Percentiles rank a stretch among this genome's conserved stretches.
These are phyloP conservation scores for Pilophorus perplexus DNA, from an alignment of 2,888 invertebrate species.

Conservation along the genomic window DNA sequence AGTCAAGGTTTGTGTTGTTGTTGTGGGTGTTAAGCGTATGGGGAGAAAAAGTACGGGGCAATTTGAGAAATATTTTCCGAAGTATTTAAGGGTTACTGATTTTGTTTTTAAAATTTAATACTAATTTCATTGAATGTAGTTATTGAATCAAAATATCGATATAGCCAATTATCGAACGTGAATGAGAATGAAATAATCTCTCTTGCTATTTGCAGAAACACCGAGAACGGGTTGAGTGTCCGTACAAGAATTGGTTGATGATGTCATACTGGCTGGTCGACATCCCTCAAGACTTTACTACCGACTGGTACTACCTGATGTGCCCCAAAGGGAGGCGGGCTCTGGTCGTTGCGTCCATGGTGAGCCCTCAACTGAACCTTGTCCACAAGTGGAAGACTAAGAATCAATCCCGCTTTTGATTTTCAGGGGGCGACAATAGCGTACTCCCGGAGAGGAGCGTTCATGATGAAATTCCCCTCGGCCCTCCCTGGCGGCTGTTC, in stretches of 20 bases:
- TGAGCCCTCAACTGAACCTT: constrained; percentile 47
- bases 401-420: not conserved
- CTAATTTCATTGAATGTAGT: not conserved
- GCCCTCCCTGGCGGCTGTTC: constrained; percentile 70
- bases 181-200: too few species aligned
- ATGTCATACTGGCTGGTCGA: constrained; percentile 91
- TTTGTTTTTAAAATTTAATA: not conserved
- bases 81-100: too few species aligned
- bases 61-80: too few species aligned
- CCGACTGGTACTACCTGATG: constrained; percentile 70
- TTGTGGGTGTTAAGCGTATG: too few species aligned
- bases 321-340: constrained; percentile 82
- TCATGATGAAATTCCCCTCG: constrained; percentile 60
- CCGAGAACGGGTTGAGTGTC: constrained; percentile 33
- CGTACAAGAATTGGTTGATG: constrained; percentile 66
- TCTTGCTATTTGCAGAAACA: too few species aligned
- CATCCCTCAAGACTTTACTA: constrained; percentile 70
- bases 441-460: constrained; percentile 65
- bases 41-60: too few species aligned
- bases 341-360: constrained; percentile 75
- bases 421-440: constrained; percentile 64
- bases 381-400: not conserved
- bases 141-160: too few species aligned
- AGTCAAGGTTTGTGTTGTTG: too few species aligned
- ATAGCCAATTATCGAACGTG: too few species aligned